Evolutionary conservation across 2,113 vertebrate species (phyloP).

Genomic region (Baryphthengus martii): DNA sequence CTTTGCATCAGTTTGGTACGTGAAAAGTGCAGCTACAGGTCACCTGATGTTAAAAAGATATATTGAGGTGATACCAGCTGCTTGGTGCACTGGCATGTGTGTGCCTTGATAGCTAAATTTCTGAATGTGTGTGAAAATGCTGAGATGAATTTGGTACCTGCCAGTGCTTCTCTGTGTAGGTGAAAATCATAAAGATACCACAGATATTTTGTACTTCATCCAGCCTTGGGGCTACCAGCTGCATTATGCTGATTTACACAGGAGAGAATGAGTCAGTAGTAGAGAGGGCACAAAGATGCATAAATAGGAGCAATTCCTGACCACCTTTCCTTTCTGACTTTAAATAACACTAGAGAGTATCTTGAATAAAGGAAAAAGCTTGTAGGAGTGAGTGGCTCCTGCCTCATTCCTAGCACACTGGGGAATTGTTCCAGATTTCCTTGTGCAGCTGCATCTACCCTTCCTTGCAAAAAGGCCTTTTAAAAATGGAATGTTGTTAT

Average conservation of each 20-base stretch:
- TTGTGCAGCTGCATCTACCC: rapidly evolving
- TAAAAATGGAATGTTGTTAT: not conserved
- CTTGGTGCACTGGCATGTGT: not conserved
- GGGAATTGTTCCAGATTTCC: not conserved
- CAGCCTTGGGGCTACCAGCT: not conserved
- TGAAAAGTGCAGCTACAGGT: not conserved
- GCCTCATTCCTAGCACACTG: not conserved
- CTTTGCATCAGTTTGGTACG: not conserved
- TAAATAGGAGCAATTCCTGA: not conserved
- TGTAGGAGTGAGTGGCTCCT: not conserved
- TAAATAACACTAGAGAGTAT: not conserved
- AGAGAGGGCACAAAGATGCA: not conserved
- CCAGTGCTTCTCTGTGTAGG: not conserved
- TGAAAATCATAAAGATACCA: not conserved
- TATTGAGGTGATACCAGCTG: not conserved
- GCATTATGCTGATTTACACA: not conserved
- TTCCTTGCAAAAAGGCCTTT: not conserved
- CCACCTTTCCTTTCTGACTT: not conserved
- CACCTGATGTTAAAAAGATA: not conserved
- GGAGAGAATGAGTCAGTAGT: not conserved
- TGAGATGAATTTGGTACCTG: not conserved
- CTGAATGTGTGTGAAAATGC: not conserved
- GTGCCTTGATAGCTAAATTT: not conserved
- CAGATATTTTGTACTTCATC: not conserved
- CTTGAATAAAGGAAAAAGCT: not conserved